Percentiles rank a stretch among this genome's conserved stretches.
Evolutionary conservation across 2,888 invertebrate species (phyloP).

Genomic region (Nasonia oneida): DNA sequence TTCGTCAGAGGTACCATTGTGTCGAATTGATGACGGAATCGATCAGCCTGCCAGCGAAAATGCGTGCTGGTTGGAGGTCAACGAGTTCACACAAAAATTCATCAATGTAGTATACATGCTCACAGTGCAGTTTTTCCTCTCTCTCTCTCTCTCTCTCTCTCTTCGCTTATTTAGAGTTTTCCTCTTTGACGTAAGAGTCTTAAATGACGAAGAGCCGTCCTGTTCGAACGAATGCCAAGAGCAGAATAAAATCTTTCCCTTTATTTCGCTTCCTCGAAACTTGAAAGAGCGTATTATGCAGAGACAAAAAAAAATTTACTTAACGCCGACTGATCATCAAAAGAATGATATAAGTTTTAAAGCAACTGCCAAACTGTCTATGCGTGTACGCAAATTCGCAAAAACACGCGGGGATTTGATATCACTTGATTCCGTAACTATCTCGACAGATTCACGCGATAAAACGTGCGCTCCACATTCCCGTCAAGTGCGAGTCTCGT

Average conservation of each 20-base stretch:
- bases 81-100: slow-evolving; percentile 49
- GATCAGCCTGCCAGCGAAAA: slow-evolving; percentile 22
- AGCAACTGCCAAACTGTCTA: too few relatives aligned
- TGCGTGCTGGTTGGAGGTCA: slow-evolving; percentile 55
- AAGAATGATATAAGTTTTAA: too few relatives aligned
- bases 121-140: neutral
- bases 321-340: too few relatives aligned
- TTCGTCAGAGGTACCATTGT: slow-evolving; percentile 5
- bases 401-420: neutral
- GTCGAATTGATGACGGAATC: slow-evolving; percentile 20
- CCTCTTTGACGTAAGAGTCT: too few relatives aligned
- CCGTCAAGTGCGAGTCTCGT: slow-evolving; percentile 2
- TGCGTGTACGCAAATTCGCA: neutral
- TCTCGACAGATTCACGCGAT: slow-evolving; percentile 13
- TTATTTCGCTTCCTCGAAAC: too few relatives aligned
- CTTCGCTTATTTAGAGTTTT: neutral
- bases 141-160: neutral
- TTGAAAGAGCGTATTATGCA: too few relatives aligned
- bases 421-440: neutral
- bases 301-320: too few relatives aligned
- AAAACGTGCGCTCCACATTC: slow-evolving; percentile 14
- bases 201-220: too few relatives aligned
- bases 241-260: neutral
- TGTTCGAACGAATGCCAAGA: neutral
- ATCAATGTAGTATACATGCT: slow-evolving; percentile 2